phyloP scores from a whole-genome alignment of 2,888 invertebrate genomes.

The Spilarctia lutea region DNA sequence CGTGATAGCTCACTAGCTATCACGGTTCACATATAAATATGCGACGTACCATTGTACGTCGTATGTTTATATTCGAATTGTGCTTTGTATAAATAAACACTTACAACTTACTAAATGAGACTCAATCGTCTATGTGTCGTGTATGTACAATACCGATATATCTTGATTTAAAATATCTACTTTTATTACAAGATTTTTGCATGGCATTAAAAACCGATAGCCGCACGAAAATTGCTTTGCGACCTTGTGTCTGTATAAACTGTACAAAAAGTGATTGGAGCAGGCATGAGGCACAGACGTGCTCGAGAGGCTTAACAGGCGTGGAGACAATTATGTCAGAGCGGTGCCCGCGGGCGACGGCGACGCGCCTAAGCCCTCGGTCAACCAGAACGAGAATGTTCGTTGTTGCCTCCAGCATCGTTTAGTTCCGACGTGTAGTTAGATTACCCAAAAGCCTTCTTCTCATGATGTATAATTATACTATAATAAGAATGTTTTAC shows the following conservation, averaged over 20 bases:
- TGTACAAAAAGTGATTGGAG: slow-evolving; percentile 2
- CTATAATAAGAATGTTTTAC: background rate
- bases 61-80: too few relatives aligned
- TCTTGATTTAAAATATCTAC: background rate
- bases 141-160: background rate
- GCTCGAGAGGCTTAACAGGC: slow-evolving; percentile 1
- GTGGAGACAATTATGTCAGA: slow-evolving; percentile 11
- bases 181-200: slow-evolving; percentile 3
- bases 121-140: background rate
- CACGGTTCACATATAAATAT: too few relatives aligned
- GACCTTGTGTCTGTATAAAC: slow-evolving; percentile 12
- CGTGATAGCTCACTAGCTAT: too few relatives aligned
- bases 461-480: background rate
- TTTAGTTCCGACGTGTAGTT: background rate
- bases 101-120: too few relatives aligned
- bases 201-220: slow-evolving; percentile 6
- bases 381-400: background rate
- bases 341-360: background rate
- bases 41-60: too few relatives aligned
- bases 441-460: background rate
- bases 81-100: background rate
- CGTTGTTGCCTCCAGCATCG: background rate
- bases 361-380: background rate
- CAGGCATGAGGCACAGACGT: slow-evolving; percentile 7
- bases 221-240: background rate